Evolutionary conservation across 1,140 invertebrate species (phyloP).

Genomic region (Drosophila nigromelanica): DNA sequence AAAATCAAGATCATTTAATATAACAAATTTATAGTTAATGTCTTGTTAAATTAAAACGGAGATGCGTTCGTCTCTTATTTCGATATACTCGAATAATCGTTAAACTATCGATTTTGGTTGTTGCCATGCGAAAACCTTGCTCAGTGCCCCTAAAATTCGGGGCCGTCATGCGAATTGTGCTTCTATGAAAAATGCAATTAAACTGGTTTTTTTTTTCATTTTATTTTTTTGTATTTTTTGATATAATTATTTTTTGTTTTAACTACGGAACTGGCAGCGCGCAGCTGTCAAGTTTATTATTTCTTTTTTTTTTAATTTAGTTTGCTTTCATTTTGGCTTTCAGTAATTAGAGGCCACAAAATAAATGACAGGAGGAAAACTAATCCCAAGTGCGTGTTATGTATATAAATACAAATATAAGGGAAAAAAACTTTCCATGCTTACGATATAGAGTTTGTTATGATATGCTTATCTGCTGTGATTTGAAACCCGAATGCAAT

Average conservation of each 20-base stretch:
- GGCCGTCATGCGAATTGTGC: neutral
- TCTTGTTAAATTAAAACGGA: neutral
- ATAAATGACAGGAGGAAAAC: neutral
- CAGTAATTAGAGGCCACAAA: neutral
- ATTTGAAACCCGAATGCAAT: no score
- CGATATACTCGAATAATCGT: neutral
- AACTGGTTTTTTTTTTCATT: constrained; percentile 30
- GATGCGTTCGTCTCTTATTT: neutral
- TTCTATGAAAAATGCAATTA: constrained; percentile 3
- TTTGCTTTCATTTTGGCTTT: constrained; percentile 26
- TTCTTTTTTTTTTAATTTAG: neutral
- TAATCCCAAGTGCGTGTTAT: neutral
- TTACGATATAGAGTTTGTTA: no score
- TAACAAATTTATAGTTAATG: neutral
- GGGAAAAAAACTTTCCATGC: no score
- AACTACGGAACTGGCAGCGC: neutral
- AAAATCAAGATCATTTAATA: no score
- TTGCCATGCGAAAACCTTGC: neutral
- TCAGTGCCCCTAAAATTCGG: neutral
- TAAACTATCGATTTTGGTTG: neutral
- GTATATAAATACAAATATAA: neutral
- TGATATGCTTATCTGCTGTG: no score
- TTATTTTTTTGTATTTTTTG: neutral
- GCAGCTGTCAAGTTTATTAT: constrained; percentile 12
- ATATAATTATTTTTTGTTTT: neutral